Conservation (phyloP, 2,113 vertebrate genomes). For the Aramus guarauna region DNA sequence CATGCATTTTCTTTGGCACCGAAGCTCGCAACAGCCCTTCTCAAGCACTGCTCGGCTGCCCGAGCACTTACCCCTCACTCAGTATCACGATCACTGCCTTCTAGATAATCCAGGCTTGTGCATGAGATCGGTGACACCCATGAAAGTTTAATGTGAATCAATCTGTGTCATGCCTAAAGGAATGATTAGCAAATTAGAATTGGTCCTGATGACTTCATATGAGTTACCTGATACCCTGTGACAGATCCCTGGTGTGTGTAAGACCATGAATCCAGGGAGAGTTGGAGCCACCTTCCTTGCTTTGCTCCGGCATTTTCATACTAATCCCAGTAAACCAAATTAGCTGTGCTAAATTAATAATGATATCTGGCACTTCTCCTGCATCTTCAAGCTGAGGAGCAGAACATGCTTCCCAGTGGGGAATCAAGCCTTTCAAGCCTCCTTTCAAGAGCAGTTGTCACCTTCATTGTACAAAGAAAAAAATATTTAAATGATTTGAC, state of each 20-base stretch:
- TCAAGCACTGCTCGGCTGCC: neutral
- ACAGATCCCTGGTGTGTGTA: neutral
- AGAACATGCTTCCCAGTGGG: neutral
- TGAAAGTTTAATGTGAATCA: neutral
- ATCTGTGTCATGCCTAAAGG: neutral
- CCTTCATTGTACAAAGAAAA: neutral
- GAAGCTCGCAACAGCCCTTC: neutral
- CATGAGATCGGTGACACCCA: neutral
- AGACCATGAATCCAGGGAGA: neutral
- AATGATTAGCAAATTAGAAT: neutral
- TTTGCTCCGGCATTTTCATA: neutral
- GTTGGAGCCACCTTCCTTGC: neutral
- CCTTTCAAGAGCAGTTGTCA: neutral
- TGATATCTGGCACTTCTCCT: neutral
- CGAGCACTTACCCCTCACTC: neutral
- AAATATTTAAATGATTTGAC: neutral
- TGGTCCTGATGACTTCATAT: neutral
- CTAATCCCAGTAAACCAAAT: neutral
- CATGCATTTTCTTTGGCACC: neutral
- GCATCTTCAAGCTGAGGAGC: neutral
- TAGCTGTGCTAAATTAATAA: neutral
- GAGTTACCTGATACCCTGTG: neutral
- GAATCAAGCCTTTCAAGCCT: neutral
- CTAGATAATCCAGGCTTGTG: neutral
- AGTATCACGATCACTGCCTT: neutral